Conservation (phyloP, 1,140 invertebrate species). For the Listronotus bonariensis region DNA sequence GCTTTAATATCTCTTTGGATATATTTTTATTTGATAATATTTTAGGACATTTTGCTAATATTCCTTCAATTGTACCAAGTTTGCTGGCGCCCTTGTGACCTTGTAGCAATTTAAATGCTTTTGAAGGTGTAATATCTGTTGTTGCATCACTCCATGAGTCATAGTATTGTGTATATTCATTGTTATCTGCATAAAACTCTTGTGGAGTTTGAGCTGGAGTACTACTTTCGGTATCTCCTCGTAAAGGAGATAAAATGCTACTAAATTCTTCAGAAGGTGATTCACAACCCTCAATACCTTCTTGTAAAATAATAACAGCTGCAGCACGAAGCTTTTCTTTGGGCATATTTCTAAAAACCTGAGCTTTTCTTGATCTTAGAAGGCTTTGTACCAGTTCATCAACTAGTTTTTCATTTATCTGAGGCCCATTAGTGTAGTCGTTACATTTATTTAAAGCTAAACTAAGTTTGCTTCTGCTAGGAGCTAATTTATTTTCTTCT, state of each 20-base stretch:
- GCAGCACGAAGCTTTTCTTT: conserved; percentile 63
- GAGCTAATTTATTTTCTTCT: conserved; percentile 31
- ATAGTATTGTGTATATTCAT: conserved; percentile 64
- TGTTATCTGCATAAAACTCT: conserved; percentile 54
- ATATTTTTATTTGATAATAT: conserved; percentile 63
- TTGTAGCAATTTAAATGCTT: conserved; percentile 59
- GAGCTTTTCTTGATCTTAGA: conserved; percentile 59
- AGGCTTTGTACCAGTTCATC: conserved; percentile 64
- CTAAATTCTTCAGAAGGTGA: conserved; percentile 49
- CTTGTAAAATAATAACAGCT: conserved; percentile 60
- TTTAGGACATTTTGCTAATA: conserved; percentile 59
- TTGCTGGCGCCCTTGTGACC: conserved; percentile 50
- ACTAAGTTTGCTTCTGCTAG: conserved; percentile 54
- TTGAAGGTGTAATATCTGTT: conserved; percentile 60
- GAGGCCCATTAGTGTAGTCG: conserved; percentile 47
- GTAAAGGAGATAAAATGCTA: conserved; percentile 44
- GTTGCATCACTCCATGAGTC: conserved; percentile 61
- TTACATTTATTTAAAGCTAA: conserved; percentile 46
- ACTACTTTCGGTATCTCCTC: conserved; percentile 49
- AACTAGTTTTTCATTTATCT: conserved; percentile 61
- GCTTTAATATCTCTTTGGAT: conserved; percentile 55
- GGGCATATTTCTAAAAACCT: conserved; percentile 59
- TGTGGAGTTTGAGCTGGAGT: conserved; percentile 56
- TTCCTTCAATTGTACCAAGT: conserved; percentile 50
- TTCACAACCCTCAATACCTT: conserved; percentile 57